Evolutionary conservation across 2,797 vertebrate species (phyloP), one percentile per base, ranked within the genome.

Genomic region (Poecilia picta): DNA sequence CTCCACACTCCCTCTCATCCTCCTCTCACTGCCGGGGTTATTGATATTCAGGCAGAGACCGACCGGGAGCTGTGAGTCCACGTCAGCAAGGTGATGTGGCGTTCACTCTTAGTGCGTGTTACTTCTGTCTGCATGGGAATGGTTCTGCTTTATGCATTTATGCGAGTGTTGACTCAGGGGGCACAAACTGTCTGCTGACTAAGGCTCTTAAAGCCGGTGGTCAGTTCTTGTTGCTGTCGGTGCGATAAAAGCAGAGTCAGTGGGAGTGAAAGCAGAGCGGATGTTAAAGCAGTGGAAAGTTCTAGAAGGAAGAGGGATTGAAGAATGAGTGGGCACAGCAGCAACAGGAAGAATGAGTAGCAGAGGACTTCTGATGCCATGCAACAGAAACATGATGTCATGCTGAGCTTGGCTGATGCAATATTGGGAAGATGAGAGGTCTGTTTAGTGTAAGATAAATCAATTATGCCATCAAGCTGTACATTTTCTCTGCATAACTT

Each of bases 41-140:
- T 90, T 92, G 84, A 87, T 89, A 91, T 91, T 91, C 81, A 89
- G 82, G 71, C 82, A 84, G 84, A 90, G 85, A 79, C 84, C 84
- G 83, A 89, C 83, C 81, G 82, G 84, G 75, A 85, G 88, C 83
- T 85, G 83, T 86, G 90, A 87, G 89, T 91, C 84, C 78, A 82
- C 57, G 71, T 81, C 16, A 91, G 88, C 87, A 89, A 93, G 91
- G 84, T 91, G 90, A 92, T 77, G 88, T 84, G 71, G 81, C 76
- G 28, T 89, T 91, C 89, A 79, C 81, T 92, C 81, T 81, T 70
- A 82, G 57, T 82, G 78, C 80, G 55, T 83, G 72, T 81, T 74
- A 73, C 73, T 68, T 83, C 11, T 81, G 57, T 83, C 75, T 81
- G 87, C 85, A 88, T 89, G 81, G 80, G 75, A 53, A 73, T 85